Conservation (phyloP, 2,797 vertebrate species). For the Parotocinclus haroldoi region DNA sequence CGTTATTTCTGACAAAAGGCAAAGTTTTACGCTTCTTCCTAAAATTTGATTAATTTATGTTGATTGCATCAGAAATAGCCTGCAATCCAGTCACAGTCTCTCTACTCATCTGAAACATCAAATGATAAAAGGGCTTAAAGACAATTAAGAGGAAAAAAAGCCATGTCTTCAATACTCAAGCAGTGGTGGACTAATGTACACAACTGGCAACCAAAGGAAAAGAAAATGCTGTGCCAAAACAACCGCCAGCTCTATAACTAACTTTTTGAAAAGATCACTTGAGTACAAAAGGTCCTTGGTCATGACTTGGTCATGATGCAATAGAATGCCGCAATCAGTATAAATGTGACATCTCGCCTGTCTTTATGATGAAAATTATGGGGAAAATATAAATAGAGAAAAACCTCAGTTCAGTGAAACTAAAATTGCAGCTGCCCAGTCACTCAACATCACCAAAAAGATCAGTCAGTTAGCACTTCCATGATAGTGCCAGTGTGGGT, state of each 20-base stretch:
- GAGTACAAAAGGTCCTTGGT: slow-evolving; percentile 15
- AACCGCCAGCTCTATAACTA: slow-evolving; percentile 1
- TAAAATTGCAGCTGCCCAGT: background rate
- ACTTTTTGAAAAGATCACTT: slow-evolving; percentile 3
- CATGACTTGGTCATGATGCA: slow-evolving; percentile 29
- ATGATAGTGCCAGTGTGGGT: slow-evolving; percentile 26
- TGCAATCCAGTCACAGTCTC: slow-evolving; percentile 35
- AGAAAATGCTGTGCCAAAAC: slow-evolving; percentile 20
- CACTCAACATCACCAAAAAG: background rate
- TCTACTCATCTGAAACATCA: background rate
- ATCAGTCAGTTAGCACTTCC: background rate
- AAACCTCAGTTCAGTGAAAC: too few species aligned
- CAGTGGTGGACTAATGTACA: background rate
- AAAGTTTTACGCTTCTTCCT: slow-evolving; percentile 24
- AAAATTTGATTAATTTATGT: slow-evolving; percentile 23
- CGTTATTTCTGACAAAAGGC: background rate
- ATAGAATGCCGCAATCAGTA: slow-evolving; percentile 35
- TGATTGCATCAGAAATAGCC: slow-evolving; percentile 11
- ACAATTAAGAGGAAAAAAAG: slow-evolving; percentile 2
- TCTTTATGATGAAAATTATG: slow-evolving; percentile 31
- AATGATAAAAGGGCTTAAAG: background rate
- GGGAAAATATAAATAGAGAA: background rate
- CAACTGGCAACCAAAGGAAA: background rate
- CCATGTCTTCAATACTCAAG: background rate
- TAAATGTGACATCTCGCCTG: slow-evolving; percentile 32